Base-by-base conservation (phyloP, 1,140 invertebrate species). In the Papilio xuthus region DNA sequence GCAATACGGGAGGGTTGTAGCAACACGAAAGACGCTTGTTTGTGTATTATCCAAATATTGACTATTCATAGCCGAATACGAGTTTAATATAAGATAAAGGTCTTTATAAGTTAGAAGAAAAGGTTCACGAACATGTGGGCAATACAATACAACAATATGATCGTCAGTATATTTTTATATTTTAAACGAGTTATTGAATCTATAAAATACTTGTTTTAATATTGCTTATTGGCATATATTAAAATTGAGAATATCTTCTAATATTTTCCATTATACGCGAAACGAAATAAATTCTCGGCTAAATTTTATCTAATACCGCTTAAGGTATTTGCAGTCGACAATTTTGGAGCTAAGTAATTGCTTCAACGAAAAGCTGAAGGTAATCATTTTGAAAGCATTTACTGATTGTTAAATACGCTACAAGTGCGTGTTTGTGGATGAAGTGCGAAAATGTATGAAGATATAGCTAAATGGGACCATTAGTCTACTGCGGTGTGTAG, bases 371-470 rank as follows among this genome's bases (percentile, higher is more conserved):
- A 67, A 67, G 60, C 60, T 28, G 60, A 32, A 67, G 60, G 26
- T 67, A 67, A 67, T 67, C 26, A 67, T 15, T 67, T 67, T 67
- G 26, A 67, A 67, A 67, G 60, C 60, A 67, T 67, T 67, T 32
- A 28, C 13, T 28, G 60, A 67, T 67, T 28, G 60, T 28, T 67
- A 7, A 28, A 28, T 67, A 13, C n/a, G 42, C 12, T 44, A 44
- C 10, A 44, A 4, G 50, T 56, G 18, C n/a, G n/a, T 18, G 50
- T 53, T n/a, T 53, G 50, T 53, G 18, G 50, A 53, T 53, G 12
- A 53, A 53, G 6, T 12, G 56, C 18, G 56, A 60, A 60, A 60
- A 60, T 60, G 23, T 60, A 23, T 60, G 10, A 6, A 10, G 18
- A 60, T 23, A 10, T 9, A 26, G 10, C 13, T 23, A 60, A 60